Base-by-base conservation (phyloP, 2,797 vertebrate genomes). In the Catostomus latipinnis region DNA sequence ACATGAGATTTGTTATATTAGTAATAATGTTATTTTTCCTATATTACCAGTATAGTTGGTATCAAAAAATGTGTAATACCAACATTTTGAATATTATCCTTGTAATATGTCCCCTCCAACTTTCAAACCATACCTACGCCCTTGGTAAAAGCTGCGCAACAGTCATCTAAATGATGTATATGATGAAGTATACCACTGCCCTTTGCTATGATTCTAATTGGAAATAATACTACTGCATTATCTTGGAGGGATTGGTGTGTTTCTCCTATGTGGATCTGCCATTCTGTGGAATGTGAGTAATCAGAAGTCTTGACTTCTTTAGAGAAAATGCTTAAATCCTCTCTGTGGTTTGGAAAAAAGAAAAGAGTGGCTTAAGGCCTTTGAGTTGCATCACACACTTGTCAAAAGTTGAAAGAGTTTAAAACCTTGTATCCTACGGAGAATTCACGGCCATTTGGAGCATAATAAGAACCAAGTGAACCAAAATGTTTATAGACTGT, bases 191-290 rank as follows among this genome's bases (percentile, higher is more conserved):
- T 68, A 9, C n/a, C 18, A 46, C 22, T 56, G 12, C 34, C 34
- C 34, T 34, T 34, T 82, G 80, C 22, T 70, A 54, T 83, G 66
- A 85, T 83, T 85, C 78, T 71, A 84, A 78, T 84, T 82, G 63
- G 63, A 81, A 57, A 56, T 81, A 85, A 82, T 34, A 34, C 2
- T 34, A 34, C 13, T 10, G 22, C 6, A 16, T 65, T 60, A 53
- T 68, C 16, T 60, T n/a, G 14, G 34, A 2, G 22, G 54, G 57
- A 82, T 86, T 78, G 83, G 57, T 61, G 6, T 49, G 60, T 75
- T 22, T 78, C n/a, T 81, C 7, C 60, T 71, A 53, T 69, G 49
- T 71, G 54, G 54, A 77, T 76, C 76, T 67, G 52, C 65, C 48
- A 43, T 61, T 63, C 53, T 67, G 50, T 77, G 79, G 73, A 84